These are phyloP conservation scores for Drosophila siamana DNA, from an alignment of 2,888 invertebrate genomes.

Conservation along the genomic window DNA sequence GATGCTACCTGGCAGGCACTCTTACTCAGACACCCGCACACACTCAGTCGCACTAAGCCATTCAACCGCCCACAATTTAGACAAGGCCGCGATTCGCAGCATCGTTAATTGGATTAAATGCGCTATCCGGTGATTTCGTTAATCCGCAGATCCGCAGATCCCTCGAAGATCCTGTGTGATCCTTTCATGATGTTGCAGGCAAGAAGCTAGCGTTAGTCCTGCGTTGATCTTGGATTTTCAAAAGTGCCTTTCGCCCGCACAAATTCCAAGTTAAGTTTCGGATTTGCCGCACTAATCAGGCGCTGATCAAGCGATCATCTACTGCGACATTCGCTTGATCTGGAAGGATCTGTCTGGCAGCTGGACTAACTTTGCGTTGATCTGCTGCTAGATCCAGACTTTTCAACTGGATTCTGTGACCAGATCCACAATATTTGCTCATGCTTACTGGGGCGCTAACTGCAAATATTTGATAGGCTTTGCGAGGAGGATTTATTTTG, in stretches of 20 bases:
- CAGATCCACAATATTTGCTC: constrained; percentile 73
- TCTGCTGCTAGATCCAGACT: constrained; percentile 33
- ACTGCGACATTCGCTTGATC: constrained; percentile 30
- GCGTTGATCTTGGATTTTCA: constrained; percentile 69
- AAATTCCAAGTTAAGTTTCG: constrained; percentile 75
- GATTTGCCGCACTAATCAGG: constrained; percentile 70
- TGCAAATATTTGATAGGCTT: constrained; percentile 49
- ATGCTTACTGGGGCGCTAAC: constrained; percentile 53
- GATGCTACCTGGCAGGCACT: constrained; percentile 30
- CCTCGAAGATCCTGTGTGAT: constrained; percentile 41
- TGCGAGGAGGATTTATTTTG: neutral
- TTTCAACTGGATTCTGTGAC: constrained; percentile 44
- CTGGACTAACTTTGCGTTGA: constrained; percentile 72
- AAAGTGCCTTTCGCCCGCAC: constrained; percentile 55
- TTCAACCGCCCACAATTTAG: constrained; percentile 75
- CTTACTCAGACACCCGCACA: neutral
- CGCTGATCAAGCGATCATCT: constrained; percentile 62
- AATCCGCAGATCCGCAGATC: constrained; percentile 30
- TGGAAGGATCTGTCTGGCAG: constrained; percentile 22
- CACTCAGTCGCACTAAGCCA: constrained; percentile 53
- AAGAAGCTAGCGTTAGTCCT: constrained; percentile 50
- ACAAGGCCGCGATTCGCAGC: constrained; percentile 41
- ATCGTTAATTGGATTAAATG: constrained; percentile 79
- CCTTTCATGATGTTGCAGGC: constrained; percentile 13
- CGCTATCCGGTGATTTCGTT: constrained; percentile 58